Evolutionary conservation across 2,797 vertebrate genomes (phyloP), one percentile per base, ranked within the genome.

Genomic region (Bovichtus variegatus): DNA sequence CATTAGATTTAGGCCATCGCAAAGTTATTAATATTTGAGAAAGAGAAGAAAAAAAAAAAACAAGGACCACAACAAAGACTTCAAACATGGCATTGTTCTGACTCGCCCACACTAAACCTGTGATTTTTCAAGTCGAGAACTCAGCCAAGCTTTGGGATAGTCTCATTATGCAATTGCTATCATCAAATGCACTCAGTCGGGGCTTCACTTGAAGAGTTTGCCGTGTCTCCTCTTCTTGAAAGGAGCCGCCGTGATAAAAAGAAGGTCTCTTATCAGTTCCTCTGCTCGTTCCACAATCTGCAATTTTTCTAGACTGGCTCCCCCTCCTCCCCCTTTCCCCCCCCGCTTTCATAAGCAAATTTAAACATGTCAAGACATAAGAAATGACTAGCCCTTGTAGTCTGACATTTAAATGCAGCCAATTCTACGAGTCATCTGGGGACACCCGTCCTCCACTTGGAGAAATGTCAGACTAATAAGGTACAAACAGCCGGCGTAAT

Each of bases 391-490:
- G 76, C 46, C 60, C 85, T 78, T 55, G 46, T 66, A 36, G 73
- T 65, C 51, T 92, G 85, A 88, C 86, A 93, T 91, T 89, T 87
- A 84, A 87, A 88, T 43, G 62, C 57, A 78, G 68, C 36, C 55
- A 41, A 31, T 74, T 78, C 41, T 59, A 38, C 10, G 69, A 89
- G 76, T 88, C 76, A 73, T 81, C 82, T 38, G 44, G 74, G 83
- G 84, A 87, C 78, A 27, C 34, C n/a, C 1, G 55, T 60, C 70
- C 43, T 81, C 64, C 57, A 65, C 66, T 44, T 46, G 74, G 70
- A 64, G 74, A 92, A 90, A 91, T 90, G 91, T 85, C 83, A 90
- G 49, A 60, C 84, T 88, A 92, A 93, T 88, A 84, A 90, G 89
- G 71, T 65, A 87, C 75, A 89, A 91, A 86, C 78, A 85, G 77